Base-by-base conservation (phyloP, 1,140 invertebrate species). In the Daktulosphaira vitifoliae region DNA sequence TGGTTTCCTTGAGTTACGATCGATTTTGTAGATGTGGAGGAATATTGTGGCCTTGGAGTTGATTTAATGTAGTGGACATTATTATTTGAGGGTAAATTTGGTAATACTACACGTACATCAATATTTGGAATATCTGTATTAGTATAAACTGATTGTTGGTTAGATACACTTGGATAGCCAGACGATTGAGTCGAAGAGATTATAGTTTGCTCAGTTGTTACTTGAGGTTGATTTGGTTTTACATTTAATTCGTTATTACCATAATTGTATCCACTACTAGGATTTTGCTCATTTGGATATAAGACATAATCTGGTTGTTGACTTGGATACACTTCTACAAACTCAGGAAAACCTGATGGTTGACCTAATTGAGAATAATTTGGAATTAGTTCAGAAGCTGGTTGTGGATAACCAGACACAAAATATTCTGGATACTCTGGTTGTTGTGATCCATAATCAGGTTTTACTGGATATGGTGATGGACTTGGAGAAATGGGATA, bases 401-500 rank as follows among this genome's bases (percentile, higher is more conserved):
- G n/a, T 23, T 62, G 56, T 5, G 68, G 67, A 2, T 68, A 42
- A 2, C 66, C 54, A 0, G 66, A 38, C 29, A 6, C n/a, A 2
- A 29, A n/a, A 20, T n/a, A 25, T 2, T 23, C 65, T 3, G 65
- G 42, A 13, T 44, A 56, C 5, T 6, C 42, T 50, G 25, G 29
- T 23, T 22, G 29, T 25, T 50, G 44, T 22, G 49, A 22, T n/a
- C 42, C 53, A 18, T 50, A 52, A 33, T 66, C 38, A 46, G 33
- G 46, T 3, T 53, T 29, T 16, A 66, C 65, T 37, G 71, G 67
- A 7, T 69, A 33, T n/a, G 54, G n/a, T 46, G 6, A 15, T 3
- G 52, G n/a, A 39, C 20, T 39, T 20, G 52, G 52, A 8, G 37
- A 38, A 16, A 5, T 38, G 15, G 51, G 51, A 20, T 53, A 53